Percentiles rank a stretch among this genome's conserved stretches.
Evolutionary conservation across 2,888 invertebrate species (phyloP).

Genomic region (Crepidodera aurea): DNA sequence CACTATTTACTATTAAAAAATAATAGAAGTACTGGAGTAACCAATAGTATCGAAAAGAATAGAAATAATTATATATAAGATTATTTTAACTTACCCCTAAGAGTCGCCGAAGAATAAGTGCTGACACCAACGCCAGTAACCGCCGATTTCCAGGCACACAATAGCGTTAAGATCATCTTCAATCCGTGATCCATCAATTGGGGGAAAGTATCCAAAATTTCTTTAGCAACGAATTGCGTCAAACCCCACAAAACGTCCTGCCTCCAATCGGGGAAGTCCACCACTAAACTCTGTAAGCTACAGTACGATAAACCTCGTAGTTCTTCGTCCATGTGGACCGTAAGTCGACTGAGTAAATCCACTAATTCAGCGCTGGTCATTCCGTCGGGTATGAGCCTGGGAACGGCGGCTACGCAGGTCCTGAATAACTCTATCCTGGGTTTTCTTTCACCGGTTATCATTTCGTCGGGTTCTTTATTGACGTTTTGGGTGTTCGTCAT

Average conservation of each 20-base stretch:
- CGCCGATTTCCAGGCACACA: slow-evolving; percentile 93
- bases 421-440: slow-evolving; percentile 96
- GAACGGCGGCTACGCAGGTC: slow-evolving; percentile 98
- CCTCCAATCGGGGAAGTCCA: slow-evolving; percentile 97
- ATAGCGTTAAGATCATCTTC: slow-evolving; percentile 88
- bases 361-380: slow-evolving; percentile 95
- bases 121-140: slow-evolving; percentile 33
- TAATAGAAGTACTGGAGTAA: too few species aligned
- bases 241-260: slow-evolving; percentile 95
- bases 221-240: slow-evolving; percentile 92
- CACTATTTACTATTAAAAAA: too few species aligned
- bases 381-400: slow-evolving; percentile 91
- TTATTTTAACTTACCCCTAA: slow-evolving; percentile 37
- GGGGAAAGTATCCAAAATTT: slow-evolving; percentile 89
- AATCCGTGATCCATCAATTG: slow-evolving; percentile 92
- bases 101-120: slow-evolving; percentile 38
- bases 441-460: slow-evolving; percentile 94
- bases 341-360: slow-evolving; percentile 90
- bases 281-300: slow-evolving; percentile 92
- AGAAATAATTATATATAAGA: too few species aligned
- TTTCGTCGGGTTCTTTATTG: slow-evolving; percentile 92
- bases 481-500: slow-evolving; percentile 95
- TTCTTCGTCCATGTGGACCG: slow-evolving; percentile 99
- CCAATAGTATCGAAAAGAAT: too few species aligned
- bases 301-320: slow-evolving; percentile 92